Conservation (phyloP, 2,888 invertebrate species). For the Rotaria sp. region DNA sequence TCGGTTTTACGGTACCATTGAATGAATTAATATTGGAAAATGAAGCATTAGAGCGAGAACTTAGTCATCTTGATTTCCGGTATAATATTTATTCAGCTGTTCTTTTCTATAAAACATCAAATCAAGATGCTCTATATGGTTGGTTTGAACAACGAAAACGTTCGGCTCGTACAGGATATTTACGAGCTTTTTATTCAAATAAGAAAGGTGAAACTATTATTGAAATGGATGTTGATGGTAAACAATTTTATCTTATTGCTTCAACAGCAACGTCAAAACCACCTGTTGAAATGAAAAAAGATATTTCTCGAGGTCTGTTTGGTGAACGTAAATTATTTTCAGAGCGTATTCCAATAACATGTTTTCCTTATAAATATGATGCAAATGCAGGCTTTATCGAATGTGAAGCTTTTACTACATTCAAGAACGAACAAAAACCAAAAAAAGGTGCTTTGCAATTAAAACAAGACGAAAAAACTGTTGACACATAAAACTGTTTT, state of each 20-base stretch:
- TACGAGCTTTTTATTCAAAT: neutral
- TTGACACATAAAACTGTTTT: too few relatives aligned
- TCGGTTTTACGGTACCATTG: neutral
- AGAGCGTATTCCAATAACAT: neutral
- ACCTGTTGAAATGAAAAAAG: neutral
- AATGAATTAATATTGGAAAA: neutral
- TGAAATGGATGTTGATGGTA: neutral
- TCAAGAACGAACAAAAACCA: neutral
- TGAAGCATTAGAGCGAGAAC: neutral
- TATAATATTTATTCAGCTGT: neutral
- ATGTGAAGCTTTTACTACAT: neutral
- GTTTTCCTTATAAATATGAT: neutral
- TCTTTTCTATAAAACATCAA: neutral
- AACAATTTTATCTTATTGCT: constrained; percentile 11
- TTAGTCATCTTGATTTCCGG: neutral
- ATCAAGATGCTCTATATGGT: neutral
- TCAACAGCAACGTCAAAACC: neutral
- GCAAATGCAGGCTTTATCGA: neutral
- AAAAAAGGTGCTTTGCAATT: neutral
- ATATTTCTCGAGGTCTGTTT: neutral
- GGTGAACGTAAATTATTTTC: neutral
- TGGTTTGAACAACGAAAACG: constrained; percentile 6
- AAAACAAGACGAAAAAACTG: too few relatives aligned
- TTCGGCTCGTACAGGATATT: neutral
- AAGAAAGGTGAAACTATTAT: neutral